These are phyloP conservation scores for Notoglanidium macrostoma DNA, from an alignment of 2,797 vertebrate genomes.

Conservation along the genomic window DNA sequence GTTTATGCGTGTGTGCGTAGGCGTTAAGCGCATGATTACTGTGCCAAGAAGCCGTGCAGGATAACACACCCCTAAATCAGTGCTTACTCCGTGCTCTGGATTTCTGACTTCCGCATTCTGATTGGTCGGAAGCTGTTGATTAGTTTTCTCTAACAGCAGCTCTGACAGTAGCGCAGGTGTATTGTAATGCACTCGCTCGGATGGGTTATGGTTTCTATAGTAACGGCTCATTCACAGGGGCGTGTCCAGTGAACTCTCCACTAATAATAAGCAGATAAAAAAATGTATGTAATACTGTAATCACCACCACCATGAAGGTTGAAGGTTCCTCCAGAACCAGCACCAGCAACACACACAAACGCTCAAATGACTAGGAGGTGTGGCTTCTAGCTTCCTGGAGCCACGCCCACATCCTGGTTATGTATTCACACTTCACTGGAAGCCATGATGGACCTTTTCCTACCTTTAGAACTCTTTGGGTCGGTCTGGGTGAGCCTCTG, in stretches of 20 bases:
- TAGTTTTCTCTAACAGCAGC: background rate
- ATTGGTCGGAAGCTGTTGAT: background rate
- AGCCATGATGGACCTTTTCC: background rate
- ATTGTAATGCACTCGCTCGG: too few relatives aligned
- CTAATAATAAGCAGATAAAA: too few relatives aligned
- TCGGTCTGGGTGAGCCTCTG: constrained; percentile 76
- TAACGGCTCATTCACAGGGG: too few relatives aligned
- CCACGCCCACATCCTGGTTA: background rate
- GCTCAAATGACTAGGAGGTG: background rate
- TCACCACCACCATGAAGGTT: too few relatives aligned
- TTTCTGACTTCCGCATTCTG: background rate
- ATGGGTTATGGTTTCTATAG: too few relatives aligned
- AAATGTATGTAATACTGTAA: too few relatives aligned
- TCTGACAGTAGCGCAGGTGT: too few relatives aligned
- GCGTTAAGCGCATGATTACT: background rate
- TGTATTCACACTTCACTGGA: background rate
- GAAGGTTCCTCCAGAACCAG: too few relatives aligned
- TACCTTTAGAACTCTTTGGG: constrained; percentile 79
- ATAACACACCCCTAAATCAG: background rate
- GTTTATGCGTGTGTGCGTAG: constrained; percentile 12
- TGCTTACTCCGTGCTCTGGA: background rate
- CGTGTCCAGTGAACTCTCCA: too few relatives aligned
- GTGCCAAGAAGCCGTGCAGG: background rate
- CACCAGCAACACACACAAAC: too few relatives aligned
- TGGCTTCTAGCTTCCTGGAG: background rate